These are phyloP conservation scores for Dorcus hopei DNA, from an alignment of 2,888 invertebrate genomes.

Conservation along the genomic window DNA sequence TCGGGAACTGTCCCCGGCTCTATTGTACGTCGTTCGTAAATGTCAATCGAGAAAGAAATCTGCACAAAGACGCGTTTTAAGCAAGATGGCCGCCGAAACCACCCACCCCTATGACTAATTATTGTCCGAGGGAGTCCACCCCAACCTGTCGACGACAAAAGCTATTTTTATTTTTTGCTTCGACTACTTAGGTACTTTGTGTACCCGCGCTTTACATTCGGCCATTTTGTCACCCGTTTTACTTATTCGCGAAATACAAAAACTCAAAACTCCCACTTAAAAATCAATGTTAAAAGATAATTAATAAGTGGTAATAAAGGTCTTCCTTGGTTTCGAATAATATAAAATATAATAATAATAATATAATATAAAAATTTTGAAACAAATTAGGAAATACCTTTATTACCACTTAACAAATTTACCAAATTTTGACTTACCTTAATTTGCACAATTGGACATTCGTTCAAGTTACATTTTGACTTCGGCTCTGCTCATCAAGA, in stretches of 20 bases:
- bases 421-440: no score
- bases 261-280: background rate
- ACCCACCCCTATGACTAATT: conserved; percentile 47
- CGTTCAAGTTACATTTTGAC: background rate
- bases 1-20: conserved; percentile 2
- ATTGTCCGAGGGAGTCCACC: conserved; percentile 43
- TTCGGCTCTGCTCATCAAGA: conserved; percentile 8
- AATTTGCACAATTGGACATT: no score
- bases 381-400: no score
- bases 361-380: no score
- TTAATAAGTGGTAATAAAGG: no score
- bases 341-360: no score
- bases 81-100: conserved; percentile 41
- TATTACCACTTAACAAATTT: no score
- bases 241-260: background rate
- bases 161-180: conserved; percentile 16
- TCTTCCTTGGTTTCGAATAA: no score
- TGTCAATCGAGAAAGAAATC: conserved; percentile 10
- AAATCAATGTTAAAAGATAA: background rate
- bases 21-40: conserved; percentile 6
- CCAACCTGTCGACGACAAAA: conserved; percentile 19
- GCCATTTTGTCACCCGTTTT: conserved; percentile 13
- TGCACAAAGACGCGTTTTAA: conserved; percentile 9
- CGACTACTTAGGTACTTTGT: background rate
- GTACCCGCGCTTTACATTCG: conserved; percentile 1